Evolutionary conservation across 1,140 invertebrate species (phyloP).

Genomic region (Drosophila melanogaster): Release_6_plus_ISO1_MT NT_033777.3:26371001-26371500

Average conservation of each 20-base stretch:
- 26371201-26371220: constrained; percentile 1
- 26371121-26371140: too few relatives aligned
- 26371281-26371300: constrained; percentile 29
- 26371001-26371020: constrained; percentile 68
- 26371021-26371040: constrained; percentile 23
- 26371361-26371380: constrained; percentile 84
- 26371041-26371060: constrained; percentile 1
- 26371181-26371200: background rate
- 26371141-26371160: too few relatives aligned
- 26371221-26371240: constrained; percentile 59
- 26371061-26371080: background rate
- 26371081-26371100: background rate
- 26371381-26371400: constrained; percentile 75
- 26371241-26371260: constrained; percentile 74
- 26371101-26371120: too few relatives aligned
- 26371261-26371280: constrained; percentile 82
- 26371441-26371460: constrained; percentile 61
- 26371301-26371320: background rate
- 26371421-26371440: constrained; percentile 59
- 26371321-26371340: constrained; percentile 37
- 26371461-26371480: constrained; percentile 26
- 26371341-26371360: constrained; percentile 75
- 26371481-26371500: constrained; percentile 34
- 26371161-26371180: too few relatives aligned
- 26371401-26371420: constrained; percentile 82